Conservation (phyloP, 1,140 invertebrate genomes). For the Apis laboriosa region DNA sequence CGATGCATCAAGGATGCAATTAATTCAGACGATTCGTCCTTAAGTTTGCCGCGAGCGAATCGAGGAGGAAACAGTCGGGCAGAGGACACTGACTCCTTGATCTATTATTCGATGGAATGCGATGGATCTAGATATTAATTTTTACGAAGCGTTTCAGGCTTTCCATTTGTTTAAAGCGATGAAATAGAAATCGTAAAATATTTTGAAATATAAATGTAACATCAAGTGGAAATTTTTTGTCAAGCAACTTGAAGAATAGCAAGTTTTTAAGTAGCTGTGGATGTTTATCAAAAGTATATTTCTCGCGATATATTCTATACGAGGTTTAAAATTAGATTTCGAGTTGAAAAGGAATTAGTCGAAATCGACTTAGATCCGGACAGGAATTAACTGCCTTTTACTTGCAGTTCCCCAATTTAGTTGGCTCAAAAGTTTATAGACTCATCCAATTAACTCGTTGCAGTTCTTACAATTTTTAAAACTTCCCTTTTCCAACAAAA, state of each 20-base stretch:
- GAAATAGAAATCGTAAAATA: no score
- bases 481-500: not conserved
- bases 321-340: not conserved
- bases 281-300: not conserved
- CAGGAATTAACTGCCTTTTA: not conserved
- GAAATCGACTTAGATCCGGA: not conserved
- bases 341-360: not conserved
- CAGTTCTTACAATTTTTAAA: not conserved
- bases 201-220: no score
- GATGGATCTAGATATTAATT: no score
- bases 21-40: constrained; percentile 45
- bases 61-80: no score
- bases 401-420: not conserved
- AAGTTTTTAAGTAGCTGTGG: not conserved
- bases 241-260: no score
- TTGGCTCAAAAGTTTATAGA: not conserved
- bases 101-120: no score
- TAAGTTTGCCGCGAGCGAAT: not conserved
- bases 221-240: no score
- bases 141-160: no score
- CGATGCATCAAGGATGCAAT: constrained; percentile 47
- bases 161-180: no score
- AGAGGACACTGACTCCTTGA: no score
- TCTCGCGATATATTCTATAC: no score
- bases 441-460: constrained; percentile 1